Evolutionary conservation across 2,888 invertebrate genomes (phyloP).

Genomic region (Erebia palarica): DNA sequence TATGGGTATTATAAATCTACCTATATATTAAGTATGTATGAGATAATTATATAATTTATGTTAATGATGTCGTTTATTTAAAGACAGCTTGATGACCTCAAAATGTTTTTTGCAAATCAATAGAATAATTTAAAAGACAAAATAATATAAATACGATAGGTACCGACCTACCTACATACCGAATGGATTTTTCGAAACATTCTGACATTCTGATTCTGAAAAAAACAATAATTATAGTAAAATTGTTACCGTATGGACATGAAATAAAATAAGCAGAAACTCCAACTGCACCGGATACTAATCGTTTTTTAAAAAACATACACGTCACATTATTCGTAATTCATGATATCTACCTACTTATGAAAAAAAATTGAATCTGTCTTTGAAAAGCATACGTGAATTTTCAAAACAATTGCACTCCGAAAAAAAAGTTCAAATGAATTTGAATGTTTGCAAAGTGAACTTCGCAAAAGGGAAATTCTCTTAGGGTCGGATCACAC

Average conservation of each 20-base stretch:
- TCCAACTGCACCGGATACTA: neutral
- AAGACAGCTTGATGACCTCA: slow-evolving; percentile 2
- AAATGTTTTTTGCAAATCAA: neutral
- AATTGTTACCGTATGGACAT: neutral
- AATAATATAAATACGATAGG: too few species aligned
- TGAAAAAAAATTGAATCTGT: neutral
- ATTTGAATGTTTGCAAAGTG: slow-evolving; percentile 16
- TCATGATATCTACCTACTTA: neutral
- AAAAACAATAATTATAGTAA: neutral
- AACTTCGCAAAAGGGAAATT: slow-evolving; percentile 6
- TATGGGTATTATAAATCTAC: neutral
- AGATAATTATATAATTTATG: neutral
- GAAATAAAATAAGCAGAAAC: neutral
- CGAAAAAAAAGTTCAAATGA: neutral
- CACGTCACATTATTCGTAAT: neutral
- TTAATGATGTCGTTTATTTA: neutral
- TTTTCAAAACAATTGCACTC: slow-evolving; percentile 11
- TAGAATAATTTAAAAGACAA: neutral
- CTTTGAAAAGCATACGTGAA: neutral
- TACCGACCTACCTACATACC: too few species aligned
- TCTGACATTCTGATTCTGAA: neutral
- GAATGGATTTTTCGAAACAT: neutral
- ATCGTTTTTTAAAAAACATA: neutral
- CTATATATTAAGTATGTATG: neutral
- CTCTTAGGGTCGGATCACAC: neutral